Conservation (phyloP, 2,797 vertebrate genomes). For the Urocyon cinereoargenteus region DNA sequence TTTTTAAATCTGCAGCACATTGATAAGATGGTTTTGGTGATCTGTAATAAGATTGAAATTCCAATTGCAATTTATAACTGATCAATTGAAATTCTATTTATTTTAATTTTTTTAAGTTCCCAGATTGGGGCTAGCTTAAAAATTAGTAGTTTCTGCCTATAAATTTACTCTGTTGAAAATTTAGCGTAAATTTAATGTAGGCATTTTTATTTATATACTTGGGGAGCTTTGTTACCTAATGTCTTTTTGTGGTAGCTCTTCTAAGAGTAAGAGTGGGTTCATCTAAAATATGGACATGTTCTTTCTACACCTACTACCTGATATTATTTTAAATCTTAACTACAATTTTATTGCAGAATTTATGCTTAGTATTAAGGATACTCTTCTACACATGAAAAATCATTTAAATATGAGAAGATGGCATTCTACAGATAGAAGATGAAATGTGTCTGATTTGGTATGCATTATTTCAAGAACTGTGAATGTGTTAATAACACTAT, state of each 20-base stretch:
- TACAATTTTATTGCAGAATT: constrained; percentile 88
- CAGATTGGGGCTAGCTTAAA: constrained; percentile 82
- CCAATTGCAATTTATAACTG: constrained; percentile 84
- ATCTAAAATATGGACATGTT: constrained; percentile 85
- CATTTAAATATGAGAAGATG: constrained; percentile 87
- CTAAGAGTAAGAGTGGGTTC: constrained; percentile 88
- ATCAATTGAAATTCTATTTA: constrained; percentile 90
- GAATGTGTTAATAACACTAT: constrained; percentile 88
- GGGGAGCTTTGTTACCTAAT: constrained; percentile 89
- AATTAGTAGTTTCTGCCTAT: constrained; percentile 87
- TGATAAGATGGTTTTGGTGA: constrained; percentile 83
- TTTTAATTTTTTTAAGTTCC: constrained; percentile 89
- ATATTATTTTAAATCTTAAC: constrained; percentile 86
- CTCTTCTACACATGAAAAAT: constrained; percentile 88
- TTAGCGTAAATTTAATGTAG: constrained; percentile 88
- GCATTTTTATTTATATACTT: constrained; percentile 90
- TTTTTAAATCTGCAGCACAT: constrained; percentile 86
- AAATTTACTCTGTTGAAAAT: constrained; percentile 87
- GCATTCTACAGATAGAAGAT: constrained; percentile 85
- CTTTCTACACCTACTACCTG: constrained; percentile 86
- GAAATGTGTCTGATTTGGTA: constrained; percentile 85
- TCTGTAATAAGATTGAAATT: constrained; percentile 87
- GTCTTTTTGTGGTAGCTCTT: constrained; percentile 89
- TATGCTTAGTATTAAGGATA: constrained; percentile 87
- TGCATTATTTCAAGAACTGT: constrained; percentile 86